Conservation (phyloP, 2,888 invertebrate species). For the Hirudinaria manillensis region DNA sequence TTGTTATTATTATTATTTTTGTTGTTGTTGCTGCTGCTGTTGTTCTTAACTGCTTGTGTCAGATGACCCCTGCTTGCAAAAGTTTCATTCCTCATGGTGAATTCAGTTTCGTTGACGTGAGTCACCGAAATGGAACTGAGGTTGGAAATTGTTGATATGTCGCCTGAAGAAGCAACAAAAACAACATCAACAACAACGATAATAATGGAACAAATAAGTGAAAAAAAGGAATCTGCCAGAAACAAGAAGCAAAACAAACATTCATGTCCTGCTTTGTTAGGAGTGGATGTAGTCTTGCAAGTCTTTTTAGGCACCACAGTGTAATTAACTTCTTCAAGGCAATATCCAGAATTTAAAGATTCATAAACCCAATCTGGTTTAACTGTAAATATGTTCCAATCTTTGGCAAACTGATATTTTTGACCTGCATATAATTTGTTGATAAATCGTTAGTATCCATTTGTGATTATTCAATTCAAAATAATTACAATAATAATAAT, state of each 20-base stretch:
- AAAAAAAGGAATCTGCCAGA: not conserved
- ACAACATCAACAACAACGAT: not conserved
- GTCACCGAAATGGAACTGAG: conserved; percentile 44
- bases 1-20: no score
- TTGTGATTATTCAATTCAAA: not conserved
- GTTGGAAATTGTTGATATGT: conserved; percentile 36
- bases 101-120: conserved; percentile 44
- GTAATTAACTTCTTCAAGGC: conserved; percentile 45
- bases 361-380: conserved; percentile 72
- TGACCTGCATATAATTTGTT: conserved; percentile 57
- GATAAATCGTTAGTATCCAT: not conserved
- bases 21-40: no score
- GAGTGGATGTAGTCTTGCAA: conserved; percentile 32
- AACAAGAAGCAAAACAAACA: conserved; percentile 13
- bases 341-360: conserved; percentile 62
- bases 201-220: not conserved
- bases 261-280: conserved; percentile 4
- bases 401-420: conserved; percentile 64
- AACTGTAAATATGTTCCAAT: conserved; percentile 66
- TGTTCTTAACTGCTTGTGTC: not conserved
- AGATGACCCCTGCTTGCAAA: not conserved
- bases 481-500: conserved; percentile 2
- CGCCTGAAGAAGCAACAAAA: not conserved
- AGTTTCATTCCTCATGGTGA: not conserved
- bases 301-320: not conserved